Conservation (phyloP, 2,888 invertebrate genomes). For the Liposcelis brunnea region DNA sequence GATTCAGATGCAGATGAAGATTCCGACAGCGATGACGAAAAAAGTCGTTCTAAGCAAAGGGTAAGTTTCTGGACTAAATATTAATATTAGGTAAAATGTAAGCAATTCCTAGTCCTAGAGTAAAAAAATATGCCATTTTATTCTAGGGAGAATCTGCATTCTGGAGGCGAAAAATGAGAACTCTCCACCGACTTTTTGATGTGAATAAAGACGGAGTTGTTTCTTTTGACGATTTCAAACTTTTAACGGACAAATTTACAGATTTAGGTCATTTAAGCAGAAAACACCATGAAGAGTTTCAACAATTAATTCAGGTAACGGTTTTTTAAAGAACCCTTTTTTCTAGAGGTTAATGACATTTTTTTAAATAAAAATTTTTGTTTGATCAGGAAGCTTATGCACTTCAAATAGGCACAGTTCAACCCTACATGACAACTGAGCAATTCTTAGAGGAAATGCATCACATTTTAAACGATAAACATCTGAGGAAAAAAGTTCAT, state of each 20-base stretch:
- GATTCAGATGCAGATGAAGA: not conserved
- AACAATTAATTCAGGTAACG: conserved; percentile 46
- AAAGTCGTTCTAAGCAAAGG: not conserved
- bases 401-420: conserved; percentile 65
- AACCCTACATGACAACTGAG: conserved; percentile 66
- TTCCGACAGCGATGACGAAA: conserved; percentile 4
- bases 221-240: conserved; percentile 61
- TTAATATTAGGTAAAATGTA: not conserved
- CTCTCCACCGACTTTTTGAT: conserved; percentile 64
- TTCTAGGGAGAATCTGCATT: conserved; percentile 40
- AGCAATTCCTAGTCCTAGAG: no score
- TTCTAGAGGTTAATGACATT: conserved; percentile 8
- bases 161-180: conserved; percentile 74
- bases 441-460: conserved; percentile 69
- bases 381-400: conserved; percentile 58
- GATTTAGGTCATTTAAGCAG: conserved; percentile 54
- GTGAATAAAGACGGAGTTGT: conserved; percentile 74
- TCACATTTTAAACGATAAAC: conserved; percentile 59
- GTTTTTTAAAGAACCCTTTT: not conserved
- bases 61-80: not conserved
- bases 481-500: conserved; percentile 54
- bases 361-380: not conserved
- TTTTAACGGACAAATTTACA: conserved; percentile 56
- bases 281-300: conserved; percentile 49
- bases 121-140: not conserved